These are phyloP conservation scores for Drosophila mimetica DNA, from an alignment of 2,888 invertebrate species.

Conservation along the genomic window DNA sequence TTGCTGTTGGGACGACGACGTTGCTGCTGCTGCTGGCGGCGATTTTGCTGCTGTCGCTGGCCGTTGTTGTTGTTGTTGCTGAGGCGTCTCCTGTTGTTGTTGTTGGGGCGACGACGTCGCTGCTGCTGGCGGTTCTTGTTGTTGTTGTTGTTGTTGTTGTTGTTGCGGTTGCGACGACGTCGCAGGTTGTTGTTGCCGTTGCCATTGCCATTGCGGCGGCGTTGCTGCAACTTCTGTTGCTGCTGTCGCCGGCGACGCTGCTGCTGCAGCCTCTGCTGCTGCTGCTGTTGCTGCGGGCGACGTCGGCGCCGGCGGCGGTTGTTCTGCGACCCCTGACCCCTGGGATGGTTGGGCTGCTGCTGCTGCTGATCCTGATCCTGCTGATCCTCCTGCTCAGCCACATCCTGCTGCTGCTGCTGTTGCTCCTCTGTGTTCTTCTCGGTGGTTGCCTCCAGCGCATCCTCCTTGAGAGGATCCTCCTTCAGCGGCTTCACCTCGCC, in stretches of 20 bases:
- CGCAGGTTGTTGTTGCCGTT: constrained; percentile 33
- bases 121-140: constrained; percentile 29
- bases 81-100: constrained; percentile 23
- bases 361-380: background rate
- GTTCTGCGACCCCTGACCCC: constrained; percentile 46
- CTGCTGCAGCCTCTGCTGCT: constrained; percentile 22
- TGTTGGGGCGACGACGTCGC: constrained; percentile 11
- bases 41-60: constrained; percentile 8
- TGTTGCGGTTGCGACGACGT: constrained; percentile 36
- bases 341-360: constrained; percentile 47
- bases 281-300: constrained; percentile 27
- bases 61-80: constrained; percentile 17
- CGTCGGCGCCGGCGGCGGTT: constrained; percentile 44
- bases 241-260: constrained; percentile 33
- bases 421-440: constrained; percentile 13
- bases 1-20: constrained; percentile 44
- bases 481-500: constrained; percentile 49
- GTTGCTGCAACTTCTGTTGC: constrained; percentile 4
- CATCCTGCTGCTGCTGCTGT: constrained; percentile 3
- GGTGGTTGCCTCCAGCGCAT: background rate
- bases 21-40: constrained; percentile 16
- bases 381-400: constrained; percentile 5
- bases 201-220: constrained; percentile 23
- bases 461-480: constrained; percentile 16
- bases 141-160: constrained; percentile 20